These are phyloP conservation scores for Ictalurus punctatus DNA, from an alignment of 2,113 vertebrate species.

Conservation along the genomic window DNA sequence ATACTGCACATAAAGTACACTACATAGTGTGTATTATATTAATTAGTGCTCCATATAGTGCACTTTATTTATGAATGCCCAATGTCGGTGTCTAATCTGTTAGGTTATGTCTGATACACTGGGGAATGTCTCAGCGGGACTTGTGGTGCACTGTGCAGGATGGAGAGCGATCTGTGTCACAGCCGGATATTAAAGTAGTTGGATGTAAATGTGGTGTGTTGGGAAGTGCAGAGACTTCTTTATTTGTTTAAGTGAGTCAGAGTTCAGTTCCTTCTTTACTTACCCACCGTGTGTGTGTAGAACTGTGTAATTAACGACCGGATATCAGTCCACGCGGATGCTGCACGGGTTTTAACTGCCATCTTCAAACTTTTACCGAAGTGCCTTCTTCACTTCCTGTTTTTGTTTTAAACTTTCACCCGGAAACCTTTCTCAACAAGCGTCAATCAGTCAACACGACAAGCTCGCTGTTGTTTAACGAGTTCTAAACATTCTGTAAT, in stretches of 20 bases:
- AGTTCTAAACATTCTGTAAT: too few relatives aligned
- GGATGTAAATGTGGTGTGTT: not conserved
- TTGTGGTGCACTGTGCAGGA: not conserved
- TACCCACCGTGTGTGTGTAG: not conserved
- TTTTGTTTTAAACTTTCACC: not conserved
- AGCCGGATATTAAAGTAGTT: not conserved
- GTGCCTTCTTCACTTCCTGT: too few relatives aligned
- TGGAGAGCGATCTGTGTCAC: not conserved
- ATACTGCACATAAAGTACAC: not conserved
- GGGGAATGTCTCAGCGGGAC: not conserved
- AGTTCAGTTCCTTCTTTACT: not conserved
- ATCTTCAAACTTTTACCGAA: not conserved
- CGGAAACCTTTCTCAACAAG: not conserved
- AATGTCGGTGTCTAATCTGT: too few relatives aligned
- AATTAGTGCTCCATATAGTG: not conserved
- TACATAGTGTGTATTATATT: not conserved
- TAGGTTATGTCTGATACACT: too few relatives aligned
- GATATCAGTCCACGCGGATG: not conserved
- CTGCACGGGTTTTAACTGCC: too few relatives aligned
- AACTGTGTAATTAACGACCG: not conserved
- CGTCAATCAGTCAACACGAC: not conserved
- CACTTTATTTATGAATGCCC: not conserved
- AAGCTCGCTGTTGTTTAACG: too few relatives aligned
- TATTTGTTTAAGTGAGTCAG: too few relatives aligned
- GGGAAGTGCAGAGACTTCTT: not conserved